A percentile compares a stretch with the other conserved stretches of the same genome.
Evolutionary conservation across 35 echinoderm and acorn worm species (phyloP).

Genomic region (Hemicentrotus pulcherrimus): DNA sequence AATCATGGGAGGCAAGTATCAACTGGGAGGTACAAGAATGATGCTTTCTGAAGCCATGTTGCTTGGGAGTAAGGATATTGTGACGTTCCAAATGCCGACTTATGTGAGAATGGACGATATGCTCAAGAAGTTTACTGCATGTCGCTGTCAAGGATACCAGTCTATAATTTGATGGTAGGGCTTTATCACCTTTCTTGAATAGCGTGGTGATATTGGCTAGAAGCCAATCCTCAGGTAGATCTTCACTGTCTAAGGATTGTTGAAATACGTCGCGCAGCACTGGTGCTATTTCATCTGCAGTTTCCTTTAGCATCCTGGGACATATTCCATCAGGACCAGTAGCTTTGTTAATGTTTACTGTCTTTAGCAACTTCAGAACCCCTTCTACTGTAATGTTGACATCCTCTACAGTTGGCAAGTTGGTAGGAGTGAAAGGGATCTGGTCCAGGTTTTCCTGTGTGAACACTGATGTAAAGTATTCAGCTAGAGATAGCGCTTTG

Average conservation of each 20-base stretch:
- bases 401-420: not conserved
- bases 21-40: constrained; percentile 67
- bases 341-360: constrained; percentile 45
- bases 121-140: constrained; percentile 49
- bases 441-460: constrained; percentile 36
- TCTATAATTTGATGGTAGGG: constrained; percentile 52
- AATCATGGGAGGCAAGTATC: constrained; percentile 46
- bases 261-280: constrained; percentile 42
- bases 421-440: not conserved
- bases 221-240: constrained; percentile 63
- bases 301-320: constrained; percentile 24
- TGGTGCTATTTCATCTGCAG: constrained; percentile 59
- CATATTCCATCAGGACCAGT: constrained; percentile 53
- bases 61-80: constrained; percentile 55
- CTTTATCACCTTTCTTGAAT: constrained; percentile 66
- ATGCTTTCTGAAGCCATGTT: constrained; percentile 61
- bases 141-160: constrained; percentile 62
- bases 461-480: constrained; percentile 44
- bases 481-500: not conserved
- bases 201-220: constrained; percentile 71
- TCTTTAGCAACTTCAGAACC: constrained; percentile 4
- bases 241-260: constrained; percentile 37
- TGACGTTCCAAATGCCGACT: constrained; percentile 58
- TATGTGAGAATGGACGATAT: constrained; percentile 31
- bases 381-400: not conserved